Evolutionary conservation across 2,113 vertebrate species (phyloP).

Genomic region (Solenodon paradoxus): DNA sequence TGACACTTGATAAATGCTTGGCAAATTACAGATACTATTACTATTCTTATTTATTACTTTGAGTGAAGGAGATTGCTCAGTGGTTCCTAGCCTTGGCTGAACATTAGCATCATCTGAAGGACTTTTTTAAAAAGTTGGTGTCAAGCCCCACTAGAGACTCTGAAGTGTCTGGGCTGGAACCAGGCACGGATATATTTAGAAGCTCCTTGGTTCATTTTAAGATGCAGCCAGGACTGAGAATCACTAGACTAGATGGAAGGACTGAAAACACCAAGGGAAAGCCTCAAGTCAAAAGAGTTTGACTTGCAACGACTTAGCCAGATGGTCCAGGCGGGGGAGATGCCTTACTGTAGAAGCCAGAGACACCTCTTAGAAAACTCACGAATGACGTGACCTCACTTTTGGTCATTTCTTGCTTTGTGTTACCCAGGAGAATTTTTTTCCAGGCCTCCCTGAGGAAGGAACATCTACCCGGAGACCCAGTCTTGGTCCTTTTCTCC

Average conservation of each 20-base stretch:
- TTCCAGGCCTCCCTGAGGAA: not conserved
- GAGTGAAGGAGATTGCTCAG: not conserved
- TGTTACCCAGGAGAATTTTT: not conserved
- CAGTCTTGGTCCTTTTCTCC: not conserved
- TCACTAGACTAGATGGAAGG: not conserved
- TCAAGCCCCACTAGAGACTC: not conserved
- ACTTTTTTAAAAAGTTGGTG: not conserved
- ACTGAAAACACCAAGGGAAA: not conserved
- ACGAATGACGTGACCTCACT: not conserved
- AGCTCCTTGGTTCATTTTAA: not conserved
- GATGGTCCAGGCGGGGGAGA: not conserved
- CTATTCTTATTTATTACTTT: not conserved
- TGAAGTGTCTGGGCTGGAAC: not conserved
- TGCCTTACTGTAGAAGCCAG: not conserved
- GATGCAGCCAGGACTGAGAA: not conserved
- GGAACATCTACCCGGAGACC: not conserved
- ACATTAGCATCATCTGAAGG: not conserved
- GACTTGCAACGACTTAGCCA: not conserved
- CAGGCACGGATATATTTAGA: conserved; percentile 3
- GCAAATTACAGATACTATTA: not conserved
- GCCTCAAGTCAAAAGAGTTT: not conserved
- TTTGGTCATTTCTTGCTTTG: not conserved
- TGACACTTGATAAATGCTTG: not conserved
- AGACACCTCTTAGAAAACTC: not conserved
- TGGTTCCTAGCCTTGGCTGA: not conserved